phyloP scores from a whole-genome alignment of 1,140 invertebrate species.

The Lethrus apterus region DNA sequence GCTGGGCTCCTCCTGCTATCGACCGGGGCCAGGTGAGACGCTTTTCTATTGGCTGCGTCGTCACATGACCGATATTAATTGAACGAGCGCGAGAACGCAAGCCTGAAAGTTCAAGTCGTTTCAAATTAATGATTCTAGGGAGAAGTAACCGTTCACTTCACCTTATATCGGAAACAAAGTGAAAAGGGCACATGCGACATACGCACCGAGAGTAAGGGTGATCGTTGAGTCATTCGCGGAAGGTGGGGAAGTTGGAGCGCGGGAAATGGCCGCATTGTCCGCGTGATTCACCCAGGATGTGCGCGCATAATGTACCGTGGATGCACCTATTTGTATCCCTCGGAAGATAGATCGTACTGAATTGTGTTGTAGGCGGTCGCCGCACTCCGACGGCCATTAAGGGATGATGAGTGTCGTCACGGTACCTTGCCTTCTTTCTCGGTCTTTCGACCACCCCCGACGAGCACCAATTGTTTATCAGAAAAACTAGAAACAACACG shows the following conservation, averaged over 20 bases:
- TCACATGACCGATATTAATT: conserved; percentile 22
- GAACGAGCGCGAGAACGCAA: conserved; percentile 15
- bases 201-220: conserved; percentile 11
- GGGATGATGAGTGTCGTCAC: conserved; percentile 10
- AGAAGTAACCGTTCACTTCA: background rate
- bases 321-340: conserved; percentile 27
- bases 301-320: conserved; percentile 28
- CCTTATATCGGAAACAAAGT: background rate
- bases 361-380: conserved; percentile 7
- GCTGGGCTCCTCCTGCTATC: conserved; percentile 29
- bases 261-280: conserved; percentile 29
- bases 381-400: conserved; percentile 10
- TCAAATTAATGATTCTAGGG: background rate
- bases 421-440: conserved; percentile 1
- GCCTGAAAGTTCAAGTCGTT: no score
- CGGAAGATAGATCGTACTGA: conserved; percentile 16
- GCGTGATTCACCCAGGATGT: conserved; percentile 28
- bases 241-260: conserved; percentile 16
- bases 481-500: conserved; percentile 8
- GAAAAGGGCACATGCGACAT: conserved; percentile 18
- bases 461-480: conserved; percentile 8
- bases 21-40: conserved; percentile 27
- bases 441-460: background rate
- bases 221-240: conserved; percentile 11
- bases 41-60: conserved; percentile 22